Evolutionary conservation across 2,797 vertebrate species (phyloP), one percentile per base, ranked within the genome.

Genomic region (Rhynchonycteris naso): DNA sequence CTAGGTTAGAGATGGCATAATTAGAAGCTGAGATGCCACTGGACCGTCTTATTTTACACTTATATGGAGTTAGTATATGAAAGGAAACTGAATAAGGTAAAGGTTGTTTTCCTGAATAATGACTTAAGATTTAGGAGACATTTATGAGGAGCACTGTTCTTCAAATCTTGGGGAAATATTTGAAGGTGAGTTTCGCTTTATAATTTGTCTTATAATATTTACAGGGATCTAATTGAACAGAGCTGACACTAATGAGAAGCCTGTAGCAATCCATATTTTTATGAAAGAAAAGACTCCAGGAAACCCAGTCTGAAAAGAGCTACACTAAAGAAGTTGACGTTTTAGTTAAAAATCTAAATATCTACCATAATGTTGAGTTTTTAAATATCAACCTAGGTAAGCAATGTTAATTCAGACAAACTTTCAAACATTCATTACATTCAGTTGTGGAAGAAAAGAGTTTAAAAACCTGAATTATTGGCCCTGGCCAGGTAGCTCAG

Each of bases 361-460:
- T 83, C 93, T 96, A 30, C 59, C 58, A 63, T 59, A 75, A n/a
- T 86, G 16, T 56, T 97, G 81, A 85, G 30, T 85, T 94, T 94
- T 84, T 21, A 92, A 93, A 86, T 88, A 65, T 88, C 43, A 66
- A 66, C 38, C 61, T 5, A 38, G 68, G n/a, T 54, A 89, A 93
- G 52, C 19, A 90, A 87, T 89, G 8, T 66, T 68, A 47, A 92
- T 88, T 88, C 82, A 47, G 50, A 11, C 35, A 92, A 68, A 84
- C 21, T 85, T 50, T 50, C 26, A 58, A 3, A 76, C 22, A 21
- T 89, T 11, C 11, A 86, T 35, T 33, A 54, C 22, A 93, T 21
- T 7, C 52, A 90, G 19, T 71, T 85, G 26, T 81, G 68, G 38
- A 22, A n/a, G 93, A 80, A 54, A 93, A 38, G 7, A 26, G 66